Conservation (phyloP, 2,113 vertebrate genomes). For the Sterna hirundo region DNA sequence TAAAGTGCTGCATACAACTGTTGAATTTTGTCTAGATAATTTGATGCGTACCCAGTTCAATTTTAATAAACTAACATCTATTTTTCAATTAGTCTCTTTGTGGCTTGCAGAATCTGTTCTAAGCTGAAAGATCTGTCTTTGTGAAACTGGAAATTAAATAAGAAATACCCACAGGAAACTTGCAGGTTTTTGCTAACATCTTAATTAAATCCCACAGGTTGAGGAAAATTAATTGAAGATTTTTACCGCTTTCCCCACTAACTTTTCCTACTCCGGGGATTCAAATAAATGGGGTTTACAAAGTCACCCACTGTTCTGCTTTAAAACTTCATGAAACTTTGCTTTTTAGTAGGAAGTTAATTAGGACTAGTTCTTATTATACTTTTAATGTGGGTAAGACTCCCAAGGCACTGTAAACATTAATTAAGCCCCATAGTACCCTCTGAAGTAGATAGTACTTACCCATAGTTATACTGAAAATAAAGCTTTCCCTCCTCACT, state of each 20-base stretch:
- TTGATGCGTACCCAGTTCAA: not conserved
- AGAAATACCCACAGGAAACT: constrained; percentile 41
- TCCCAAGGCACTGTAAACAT: constrained; percentile 46
- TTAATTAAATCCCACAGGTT: constrained; percentile 60
- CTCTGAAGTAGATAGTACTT: constrained; percentile 31
- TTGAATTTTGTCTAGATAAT: not conserved
- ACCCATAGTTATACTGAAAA: not conserved
- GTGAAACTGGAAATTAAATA: constrained; percentile 37
- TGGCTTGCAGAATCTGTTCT: not conserved
- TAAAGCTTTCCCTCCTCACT: not conserved
- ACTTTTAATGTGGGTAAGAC: constrained; percentile 41
- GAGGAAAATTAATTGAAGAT: constrained; percentile 56
- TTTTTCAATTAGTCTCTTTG: constrained; percentile 17
- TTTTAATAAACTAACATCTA: constrained; percentile 29
- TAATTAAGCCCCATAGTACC: constrained; percentile 45
- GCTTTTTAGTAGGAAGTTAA: constrained; percentile 50
- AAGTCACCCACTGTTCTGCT: constrained; percentile 32
- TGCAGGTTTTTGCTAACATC: not conserved
- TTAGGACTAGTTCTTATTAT: constrained; percentile 45
- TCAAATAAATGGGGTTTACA: constrained; percentile 52
- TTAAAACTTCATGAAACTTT: constrained; percentile 52
- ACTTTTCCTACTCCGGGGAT: constrained; percentile 40
- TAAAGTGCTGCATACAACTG: not conserved
- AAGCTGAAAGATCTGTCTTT: not conserved
- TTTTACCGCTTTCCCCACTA: constrained; percentile 42